Evolutionary conservation across 2,797 vertebrate species (phyloP), one percentile per base, ranked within the genome.

Genomic region (Falco rusticolus): DNA sequence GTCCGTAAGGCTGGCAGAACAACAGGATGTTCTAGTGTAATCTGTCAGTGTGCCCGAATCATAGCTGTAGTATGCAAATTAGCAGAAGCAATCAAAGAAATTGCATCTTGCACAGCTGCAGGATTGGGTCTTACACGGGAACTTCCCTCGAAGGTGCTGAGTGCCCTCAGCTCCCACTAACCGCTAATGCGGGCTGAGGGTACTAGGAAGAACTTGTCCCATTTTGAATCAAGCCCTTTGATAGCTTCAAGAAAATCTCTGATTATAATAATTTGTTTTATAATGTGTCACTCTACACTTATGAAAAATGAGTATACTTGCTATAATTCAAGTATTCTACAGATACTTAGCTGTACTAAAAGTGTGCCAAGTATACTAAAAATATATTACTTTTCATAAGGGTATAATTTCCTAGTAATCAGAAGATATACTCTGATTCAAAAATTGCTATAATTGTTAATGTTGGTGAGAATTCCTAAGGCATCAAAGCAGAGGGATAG

Each of bases 181-280:
- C 65, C 0, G 0, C 50, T 91, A 76, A 75, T 89, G 88, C 3
- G 3, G 45, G 81, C 22, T 65, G 84, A 93, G 87, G 83, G 72
- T 91, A 34, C 85, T 88, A 76, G 47, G 63, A 88, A 78, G 31
- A 96, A 77, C 92, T 87, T 81, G 24, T 87, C 34, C 84, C 34
- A 60, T 91, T 96, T 95, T 87, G 82, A 92, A 95, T 96, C 82
- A 96, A 93, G 53, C 51, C 86, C 39, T 92, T 91, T 96, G 90
- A 96, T 59, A 95, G 84, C 79, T 37, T 89, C 76, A 87, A 96
- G 93, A 92, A 96, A 91, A 96, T 95, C 89, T 78, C 93, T 96
- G 96, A 96, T 97, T 96, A 97, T 95, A 96, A 96, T 96, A 96
- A 96, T 97, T 96, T 96, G 93, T 89, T 96, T 96, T 95, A 93